Conservation (phyloP, 2,888 invertebrate genomes). For the Trisateles emortualis region DNA sequence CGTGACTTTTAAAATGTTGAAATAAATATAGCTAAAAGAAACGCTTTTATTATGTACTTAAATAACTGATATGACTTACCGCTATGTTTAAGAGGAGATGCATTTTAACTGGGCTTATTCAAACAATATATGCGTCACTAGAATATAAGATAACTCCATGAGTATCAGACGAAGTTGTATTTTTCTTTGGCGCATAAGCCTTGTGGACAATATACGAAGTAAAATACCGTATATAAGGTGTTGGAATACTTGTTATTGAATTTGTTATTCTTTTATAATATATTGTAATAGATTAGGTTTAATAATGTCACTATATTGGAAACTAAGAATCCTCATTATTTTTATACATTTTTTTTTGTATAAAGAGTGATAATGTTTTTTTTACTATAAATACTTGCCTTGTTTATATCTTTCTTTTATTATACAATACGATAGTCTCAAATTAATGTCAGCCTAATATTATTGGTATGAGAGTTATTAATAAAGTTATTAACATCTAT, state of each 20-base stretch:
- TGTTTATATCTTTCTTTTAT: conserved; percentile 9
- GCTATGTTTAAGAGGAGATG: no score
- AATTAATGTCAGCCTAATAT: conserved; percentile 17
- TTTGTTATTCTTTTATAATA: conserved; percentile 18
- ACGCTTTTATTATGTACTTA: conserved; percentile 32
- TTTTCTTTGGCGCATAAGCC: no score
- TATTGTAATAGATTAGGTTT: not conserved
- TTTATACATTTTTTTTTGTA: conserved; percentile 10
- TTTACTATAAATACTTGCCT: conserved; percentile 34
- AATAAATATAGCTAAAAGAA: not conserved
- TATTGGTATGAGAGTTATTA: no score
- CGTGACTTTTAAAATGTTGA: no score
- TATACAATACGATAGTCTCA: conserved; percentile 2
- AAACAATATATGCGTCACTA: no score
- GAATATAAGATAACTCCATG: not conserved
- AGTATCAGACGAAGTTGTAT: no score
- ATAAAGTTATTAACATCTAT: no score
- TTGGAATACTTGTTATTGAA: conserved; percentile 31
- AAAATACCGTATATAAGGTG: conserved; percentile 21
- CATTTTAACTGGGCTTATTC: no score
- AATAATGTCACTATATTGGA: conserved; percentile 6
- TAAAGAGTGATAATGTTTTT: conserved; percentile 5
- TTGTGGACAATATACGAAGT: no score
- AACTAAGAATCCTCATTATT: conserved; percentile 22
- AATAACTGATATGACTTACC: conserved; percentile 6